A percentile compares a stretch with the other conserved stretches of the same genome.
Conservation (phyloP, 2,888 invertebrate genomes). For the Pristionchus mayeri region DNA sequence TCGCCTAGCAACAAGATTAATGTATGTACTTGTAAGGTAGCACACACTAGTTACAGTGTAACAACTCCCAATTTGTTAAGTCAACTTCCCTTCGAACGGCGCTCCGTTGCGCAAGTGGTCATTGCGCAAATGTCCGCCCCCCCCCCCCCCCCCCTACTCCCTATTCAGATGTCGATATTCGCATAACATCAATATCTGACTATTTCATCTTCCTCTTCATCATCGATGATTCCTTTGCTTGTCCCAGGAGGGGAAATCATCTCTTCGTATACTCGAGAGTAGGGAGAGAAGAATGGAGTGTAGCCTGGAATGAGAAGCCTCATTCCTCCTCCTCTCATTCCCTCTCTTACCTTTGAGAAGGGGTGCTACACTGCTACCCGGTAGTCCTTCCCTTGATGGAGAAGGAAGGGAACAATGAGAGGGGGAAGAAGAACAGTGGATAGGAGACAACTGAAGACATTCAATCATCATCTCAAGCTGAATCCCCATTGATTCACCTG, state of each 20-base stretch:
- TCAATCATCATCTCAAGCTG: background rate
- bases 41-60: too few species aligned
- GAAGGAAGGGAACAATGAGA: constrained; percentile 6
- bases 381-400: constrained; percentile 14
- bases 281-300: constrained; percentile 64
- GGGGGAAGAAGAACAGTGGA: constrained; percentile 22
- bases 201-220: constrained; percentile 15
- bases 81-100: too few species aligned
- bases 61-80: too few species aligned
- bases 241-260: constrained; percentile 58
- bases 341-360: constrained; percentile 27
- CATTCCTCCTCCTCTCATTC: too few species aligned
- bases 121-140: too few species aligned
- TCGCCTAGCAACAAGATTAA: too few species aligned
- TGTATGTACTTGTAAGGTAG: too few species aligned
- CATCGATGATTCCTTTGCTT: constrained; percentile 38
- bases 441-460: constrained; percentile 6
- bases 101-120: too few species aligned
- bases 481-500: too few species aligned
- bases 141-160: too few species aligned
- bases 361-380: constrained; percentile 19
- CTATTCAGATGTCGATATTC: too few species aligned
- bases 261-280: constrained; percentile 64
- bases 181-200: too few species aligned
- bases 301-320: constrained; percentile 52